These are phyloP conservation scores for Diceros bicornis DNA, from an alignment of 2,797 vertebrate genomes.

Conservation along the genomic window DNA sequence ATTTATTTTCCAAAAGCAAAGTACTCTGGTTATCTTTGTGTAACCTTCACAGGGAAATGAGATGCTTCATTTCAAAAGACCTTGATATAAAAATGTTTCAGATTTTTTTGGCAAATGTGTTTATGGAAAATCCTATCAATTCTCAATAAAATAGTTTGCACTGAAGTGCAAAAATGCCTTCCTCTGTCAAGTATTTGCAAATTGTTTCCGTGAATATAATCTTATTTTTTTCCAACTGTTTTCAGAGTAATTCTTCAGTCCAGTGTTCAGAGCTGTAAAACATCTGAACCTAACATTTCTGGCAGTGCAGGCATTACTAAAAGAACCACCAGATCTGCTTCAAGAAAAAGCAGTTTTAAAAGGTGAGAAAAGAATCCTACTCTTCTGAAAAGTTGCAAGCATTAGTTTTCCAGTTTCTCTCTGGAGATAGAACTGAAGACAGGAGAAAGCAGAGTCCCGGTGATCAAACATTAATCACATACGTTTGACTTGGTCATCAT, in stretches of 20 bases:
- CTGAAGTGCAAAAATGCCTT: slow-evolving; percentile 23
- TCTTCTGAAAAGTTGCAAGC: slow-evolving; percentile 77
- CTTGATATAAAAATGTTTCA: slow-evolving; percentile 47
- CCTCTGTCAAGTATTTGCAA: slow-evolving; percentile 78
- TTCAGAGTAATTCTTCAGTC: slow-evolving; percentile 95
- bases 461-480: not conserved
- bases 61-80: slow-evolving; percentile 61
- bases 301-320: slow-evolving; percentile 94
- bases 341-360: slow-evolving; percentile 93
- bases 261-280: slow-evolving; percentile 94
- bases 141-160: slow-evolving; percentile 53
- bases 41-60: slow-evolving; percentile 33
- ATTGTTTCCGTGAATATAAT: slow-evolving; percentile 86
- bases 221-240: slow-evolving; percentile 89
- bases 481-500: not conserved
- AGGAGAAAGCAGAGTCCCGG: not conserved
- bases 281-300: slow-evolving; percentile 92
- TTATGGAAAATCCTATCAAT: slow-evolving; percentile 35
- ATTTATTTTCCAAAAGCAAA: slow-evolving; percentile 35
- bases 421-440: slow-evolving; percentile 45
- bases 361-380: slow-evolving; percentile 91
- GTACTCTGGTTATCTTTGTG: not conserved
- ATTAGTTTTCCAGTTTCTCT: slow-evolving; percentile 56
- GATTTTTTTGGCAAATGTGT: slow-evolving; percentile 2
- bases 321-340: slow-evolving; percentile 95